Base-by-base conservation (phyloP, 2,797 vertebrate species). In the Trematomus bernacchii region DNA sequence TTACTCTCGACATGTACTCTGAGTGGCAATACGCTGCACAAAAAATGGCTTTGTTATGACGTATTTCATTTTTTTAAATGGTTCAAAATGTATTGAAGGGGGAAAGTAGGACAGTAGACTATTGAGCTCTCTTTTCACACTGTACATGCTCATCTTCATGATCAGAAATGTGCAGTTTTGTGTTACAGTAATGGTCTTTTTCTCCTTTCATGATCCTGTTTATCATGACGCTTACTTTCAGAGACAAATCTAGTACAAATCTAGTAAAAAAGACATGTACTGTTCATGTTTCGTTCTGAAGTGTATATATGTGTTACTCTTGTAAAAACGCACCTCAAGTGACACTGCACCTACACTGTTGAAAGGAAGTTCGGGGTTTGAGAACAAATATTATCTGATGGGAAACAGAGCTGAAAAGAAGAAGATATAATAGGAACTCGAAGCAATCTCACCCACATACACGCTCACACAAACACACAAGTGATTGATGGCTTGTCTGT, bases 401-500 rank as follows among this genome's bases (percentile, higher is more conserved):
- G 42, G 19, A 65, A 65, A 51, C 2, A 5, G 2, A 58, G 23
- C 19, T 50, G 48, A 57, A 73, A 79, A 46, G 21, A 47, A 37
- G 16, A 40, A 52, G 33, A 37, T 37, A 42, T 61, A 43, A 60
- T 30, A 48, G 57, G 42, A 44, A 44, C 47, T 15, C 21, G 55
- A 76, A 50, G 10, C 43, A 58, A 33, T 54, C 60, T 16, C 43
- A 19, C 18, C 13, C 10, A 4, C 1, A 73, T 40, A 30, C 15
- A 58, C 33, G 37, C 33, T 37, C 33, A 2, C 8, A 37, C 33
- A 37, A 6, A 37, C 33, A 37, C 33, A 37, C 33, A 6, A 37
- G 33, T 37, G 33, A 52, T 37, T 27, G 48, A 61, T 57, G 54
- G 61, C 58, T 73, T 66, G 67, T 86, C 62, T 64, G 9, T 53